These are phyloP conservation scores for Drosophila barbarae DNA, from an alignment of 2,888 invertebrate genomes.

Conservation along the genomic window DNA sequence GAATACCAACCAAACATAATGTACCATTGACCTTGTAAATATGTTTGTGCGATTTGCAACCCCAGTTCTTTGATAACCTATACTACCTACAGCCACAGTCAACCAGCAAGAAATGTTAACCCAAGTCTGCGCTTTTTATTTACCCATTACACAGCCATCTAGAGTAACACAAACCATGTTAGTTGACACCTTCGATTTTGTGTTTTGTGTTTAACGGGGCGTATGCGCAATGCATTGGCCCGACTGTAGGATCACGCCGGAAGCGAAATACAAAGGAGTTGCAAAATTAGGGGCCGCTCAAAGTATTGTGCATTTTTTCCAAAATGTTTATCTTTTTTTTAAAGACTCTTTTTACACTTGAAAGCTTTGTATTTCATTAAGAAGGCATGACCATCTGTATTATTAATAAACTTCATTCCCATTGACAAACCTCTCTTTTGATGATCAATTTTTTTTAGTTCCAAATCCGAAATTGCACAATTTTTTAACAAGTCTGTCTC, in stretches of 20 bases:
- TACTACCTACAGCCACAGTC: constrained; percentile 41
- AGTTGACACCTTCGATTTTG: constrained; percentile 23
- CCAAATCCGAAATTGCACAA: constrained; percentile 49
- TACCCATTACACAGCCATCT: constrained; percentile 20
- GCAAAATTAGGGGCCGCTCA: constrained; percentile 8
- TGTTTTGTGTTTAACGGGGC: constrained; percentile 24
- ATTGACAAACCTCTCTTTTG: constrained; percentile 23
- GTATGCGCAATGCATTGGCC: constrained; percentile 19
- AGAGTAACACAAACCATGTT: constrained; percentile 7
- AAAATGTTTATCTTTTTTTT: neutral
- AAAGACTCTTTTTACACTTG: constrained; percentile 7
- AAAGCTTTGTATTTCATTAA: constrained; percentile 36
- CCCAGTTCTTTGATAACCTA: constrained; percentile 53
- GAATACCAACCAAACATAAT: constrained; percentile 26
- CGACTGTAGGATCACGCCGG: constrained; percentile 1
- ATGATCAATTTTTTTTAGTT: constrained; percentile 17
- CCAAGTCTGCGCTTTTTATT: constrained; percentile 25
- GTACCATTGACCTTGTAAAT: constrained; percentile 74
- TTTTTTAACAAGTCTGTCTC: constrained; percentile 50
- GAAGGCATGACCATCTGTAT: constrained; percentile 21
- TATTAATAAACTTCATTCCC: constrained; percentile 5
- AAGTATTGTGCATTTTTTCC: neutral
- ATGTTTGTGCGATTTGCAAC: constrained; percentile 79
- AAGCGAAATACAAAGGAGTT: constrained; percentile 17
- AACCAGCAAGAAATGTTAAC: constrained; percentile 36